phyloP scores from a whole-genome alignment of 1,140 invertebrate species.

The Spodoptera litura region DNA sequence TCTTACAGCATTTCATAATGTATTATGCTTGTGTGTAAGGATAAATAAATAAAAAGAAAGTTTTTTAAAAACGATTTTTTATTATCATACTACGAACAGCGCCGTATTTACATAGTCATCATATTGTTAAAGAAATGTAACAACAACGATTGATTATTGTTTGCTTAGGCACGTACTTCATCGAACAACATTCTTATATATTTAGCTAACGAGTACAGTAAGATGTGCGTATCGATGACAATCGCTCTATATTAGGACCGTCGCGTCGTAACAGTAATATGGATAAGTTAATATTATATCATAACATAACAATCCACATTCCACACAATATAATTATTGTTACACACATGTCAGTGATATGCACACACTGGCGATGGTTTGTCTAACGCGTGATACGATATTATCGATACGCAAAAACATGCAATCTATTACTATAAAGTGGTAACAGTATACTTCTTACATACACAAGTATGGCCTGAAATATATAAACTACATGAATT shows the following conservation, averaged over 20 bases:
- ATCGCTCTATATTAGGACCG: not conserved
- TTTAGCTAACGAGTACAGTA: slow-evolving; percentile 48
- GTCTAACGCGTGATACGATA: not conserved
- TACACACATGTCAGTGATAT: not conserved
- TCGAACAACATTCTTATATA: slow-evolving; percentile 66
- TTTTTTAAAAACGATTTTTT: slow-evolving; percentile 82
- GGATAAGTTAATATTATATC: not conserved
- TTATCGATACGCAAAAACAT: slow-evolving; percentile 25
- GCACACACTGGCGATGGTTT: not conserved
- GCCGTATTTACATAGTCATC: slow-evolving; percentile 84
- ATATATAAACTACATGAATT: slow-evolving; percentile 26
- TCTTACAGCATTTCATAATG: not conserved
- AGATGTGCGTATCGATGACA: slow-evolving; percentile 26
- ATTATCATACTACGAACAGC: slow-evolving; percentile 85
- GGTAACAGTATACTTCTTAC: slow-evolving; percentile 20
- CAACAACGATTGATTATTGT: slow-evolving; percentile 81
- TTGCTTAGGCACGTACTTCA: slow-evolving; percentile 82
- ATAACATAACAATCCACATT: not conserved
- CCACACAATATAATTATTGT: not conserved
- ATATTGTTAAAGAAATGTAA: slow-evolving; percentile 86
- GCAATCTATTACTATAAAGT: slow-evolving; percentile 26
- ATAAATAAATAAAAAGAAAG: slow-evolving; percentile 65
- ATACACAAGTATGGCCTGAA: slow-evolving; percentile 28
- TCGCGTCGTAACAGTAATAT: too few relatives aligned
- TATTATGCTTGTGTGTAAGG: not conserved